Percentiles rank a stretch among this genome's conserved stretches.
Evolutionary conservation across 2,113 vertebrate species (phyloP).

Genomic region (Engraulis encrasicolus): DNA sequence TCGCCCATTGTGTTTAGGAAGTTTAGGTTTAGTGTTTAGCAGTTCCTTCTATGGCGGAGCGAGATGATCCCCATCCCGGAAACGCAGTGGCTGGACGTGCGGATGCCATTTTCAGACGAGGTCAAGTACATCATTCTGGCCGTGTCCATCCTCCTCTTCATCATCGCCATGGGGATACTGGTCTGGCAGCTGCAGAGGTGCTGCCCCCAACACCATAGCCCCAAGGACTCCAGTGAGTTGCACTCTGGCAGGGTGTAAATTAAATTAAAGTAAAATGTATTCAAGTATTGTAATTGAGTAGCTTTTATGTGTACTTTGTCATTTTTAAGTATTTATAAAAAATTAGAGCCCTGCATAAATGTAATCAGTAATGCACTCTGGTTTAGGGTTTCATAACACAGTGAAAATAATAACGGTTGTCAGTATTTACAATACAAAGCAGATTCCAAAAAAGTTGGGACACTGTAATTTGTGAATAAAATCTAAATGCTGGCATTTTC

Average conservation of each 20-base stretch:
- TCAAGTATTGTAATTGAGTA: too few species aligned
- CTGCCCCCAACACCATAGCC: constrained; percentile 42
- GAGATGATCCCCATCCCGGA: constrained; percentile 37
- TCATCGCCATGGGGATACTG: constrained; percentile 70
- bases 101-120: constrained; percentile 60
- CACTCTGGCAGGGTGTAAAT: neutral
- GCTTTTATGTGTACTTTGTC: too few species aligned
- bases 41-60: constrained; percentile 22
- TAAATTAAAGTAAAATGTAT: neutral
- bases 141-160: constrained; percentile 65
- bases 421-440: too few species aligned
- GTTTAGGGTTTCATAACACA: too few species aligned
- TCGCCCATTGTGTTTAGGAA: constrained; percentile 4
- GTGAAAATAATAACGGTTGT: too few species aligned
- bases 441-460: too few species aligned
- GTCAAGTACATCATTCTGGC: constrained; percentile 72
- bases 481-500: too few species aligned
- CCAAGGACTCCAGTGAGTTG: constrained; percentile 55
- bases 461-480: too few species aligned
- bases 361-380: too few species aligned
- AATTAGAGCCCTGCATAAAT: too few species aligned
- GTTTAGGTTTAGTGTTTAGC: neutral
- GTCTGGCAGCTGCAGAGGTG: constrained; percentile 72
- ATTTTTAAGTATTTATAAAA: too few species aligned
- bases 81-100: constrained; percentile 42